Evolutionary conservation across 2,888 invertebrate species (phyloP).

Genomic region (Tetropium fuscum): DNA sequence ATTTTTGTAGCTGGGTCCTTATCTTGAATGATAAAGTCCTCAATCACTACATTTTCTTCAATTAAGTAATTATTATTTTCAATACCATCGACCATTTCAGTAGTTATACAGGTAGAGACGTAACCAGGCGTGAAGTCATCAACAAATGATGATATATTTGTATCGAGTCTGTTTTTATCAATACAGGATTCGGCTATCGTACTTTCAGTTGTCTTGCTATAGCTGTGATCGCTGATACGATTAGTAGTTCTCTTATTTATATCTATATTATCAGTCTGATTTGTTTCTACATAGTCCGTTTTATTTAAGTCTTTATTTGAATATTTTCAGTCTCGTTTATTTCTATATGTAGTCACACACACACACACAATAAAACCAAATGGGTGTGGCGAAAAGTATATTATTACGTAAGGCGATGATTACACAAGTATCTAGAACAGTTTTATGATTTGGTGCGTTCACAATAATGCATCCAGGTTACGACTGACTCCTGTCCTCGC

Average conservation of each 20-base stretch:
- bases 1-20: not conserved
- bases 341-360: too few relatives aligned
- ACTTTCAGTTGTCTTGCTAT: not conserved
- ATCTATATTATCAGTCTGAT: not conserved
- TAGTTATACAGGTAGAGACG: too few relatives aligned
- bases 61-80: not conserved
- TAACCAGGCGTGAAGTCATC: too few relatives aligned
- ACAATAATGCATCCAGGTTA: too few relatives aligned
- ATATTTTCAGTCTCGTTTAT: not conserved
- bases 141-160: too few relatives aligned
- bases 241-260: not conserved
- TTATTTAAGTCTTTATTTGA: not conserved
- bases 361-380: too few relatives aligned
- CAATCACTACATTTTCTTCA: not conserved
- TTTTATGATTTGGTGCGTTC: too few relatives aligned
- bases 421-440: too few relatives aligned
- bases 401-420: too few relatives aligned
- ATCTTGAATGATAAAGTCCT: not conserved
- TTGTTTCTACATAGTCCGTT: not conserved
- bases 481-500: too few relatives aligned
- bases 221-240: not conserved
- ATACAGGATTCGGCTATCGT: not conserved
- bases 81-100: not conserved
- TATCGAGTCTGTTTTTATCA: too few relatives aligned
- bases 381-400: too few relatives aligned